Conservation (phyloP, 64 coral and sea anemone species). For the Orbicella faveolata region DNA sequence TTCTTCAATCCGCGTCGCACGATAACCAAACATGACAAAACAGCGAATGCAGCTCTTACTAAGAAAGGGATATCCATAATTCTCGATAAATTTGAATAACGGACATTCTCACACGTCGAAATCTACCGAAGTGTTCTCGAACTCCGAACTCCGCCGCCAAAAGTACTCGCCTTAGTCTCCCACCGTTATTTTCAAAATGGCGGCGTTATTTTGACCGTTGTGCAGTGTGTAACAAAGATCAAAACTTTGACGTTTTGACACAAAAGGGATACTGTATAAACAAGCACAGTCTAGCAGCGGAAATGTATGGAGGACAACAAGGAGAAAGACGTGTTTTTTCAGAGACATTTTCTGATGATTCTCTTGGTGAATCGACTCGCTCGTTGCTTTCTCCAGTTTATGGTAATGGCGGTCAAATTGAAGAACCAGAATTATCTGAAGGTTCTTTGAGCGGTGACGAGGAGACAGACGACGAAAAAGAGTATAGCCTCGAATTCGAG, state of each 20-base stretch:
- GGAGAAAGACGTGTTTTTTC: neutral
- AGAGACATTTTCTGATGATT: conserved; percentile 71
- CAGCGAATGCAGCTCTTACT: conserved; percentile 65
- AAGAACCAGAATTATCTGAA: conserved; percentile 48
- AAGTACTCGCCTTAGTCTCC: neutral
- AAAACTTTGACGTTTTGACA: neutral
- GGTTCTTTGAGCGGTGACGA: conserved; percentile 63
- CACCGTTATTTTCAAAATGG: conserved; percentile 17
- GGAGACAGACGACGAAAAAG: conserved; percentile 37
- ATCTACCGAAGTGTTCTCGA: no score
- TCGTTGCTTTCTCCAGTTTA: conserved; percentile 72
- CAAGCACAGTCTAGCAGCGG: neutral
- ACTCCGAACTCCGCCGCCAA: neutral
- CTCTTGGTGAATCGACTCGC: conserved; percentile 81
- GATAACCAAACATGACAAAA: conserved; percentile 54
- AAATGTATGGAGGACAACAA: conserved; percentile 5
- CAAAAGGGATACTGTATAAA: neutral
- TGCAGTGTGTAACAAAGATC: neutral
- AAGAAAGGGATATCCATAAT: conserved; percentile 13
- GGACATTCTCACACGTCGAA: neutral
- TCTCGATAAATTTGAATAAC: neutral
- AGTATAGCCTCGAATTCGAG: conserved; percentile 21
- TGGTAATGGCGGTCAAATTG: conserved; percentile 10
- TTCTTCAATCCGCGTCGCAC: conserved; percentile 64
- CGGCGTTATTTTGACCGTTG: conserved; percentile 19